phyloP scores from a whole-genome alignment of 2,888 invertebrate species.

The Blera fallax region DNA sequence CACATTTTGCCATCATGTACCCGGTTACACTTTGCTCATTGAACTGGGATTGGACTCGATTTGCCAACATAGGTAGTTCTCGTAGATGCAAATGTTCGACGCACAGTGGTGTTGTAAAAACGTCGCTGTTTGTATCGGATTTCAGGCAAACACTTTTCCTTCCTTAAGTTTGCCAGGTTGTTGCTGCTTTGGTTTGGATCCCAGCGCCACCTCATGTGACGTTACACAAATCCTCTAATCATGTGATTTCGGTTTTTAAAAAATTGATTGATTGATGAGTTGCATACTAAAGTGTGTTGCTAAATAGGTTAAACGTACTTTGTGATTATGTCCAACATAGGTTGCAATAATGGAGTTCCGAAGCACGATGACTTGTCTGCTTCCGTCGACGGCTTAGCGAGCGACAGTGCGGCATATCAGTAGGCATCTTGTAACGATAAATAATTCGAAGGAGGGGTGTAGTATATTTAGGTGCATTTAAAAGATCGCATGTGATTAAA shows the following conservation, averaged over 20 bases:
- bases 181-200: background rate
- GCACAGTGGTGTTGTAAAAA: conserved; percentile 41
- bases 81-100: conserved; percentile 57
- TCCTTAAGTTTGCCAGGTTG: background rate
- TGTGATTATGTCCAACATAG: background rate
- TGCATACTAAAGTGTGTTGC: background rate
- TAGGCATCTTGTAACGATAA: conserved; percentile 60
- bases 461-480: conserved; percentile 46
- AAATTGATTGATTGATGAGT: background rate
- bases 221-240: too few species aligned
- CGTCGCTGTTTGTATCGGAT: conserved; percentile 23
- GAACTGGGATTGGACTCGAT: conserved; percentile 42
- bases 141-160: conserved; percentile 27
- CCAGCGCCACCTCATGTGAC: background rate
- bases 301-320: background rate
- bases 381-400: background rate
- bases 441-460: conserved; percentile 51
- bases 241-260: background rate
- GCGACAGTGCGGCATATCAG: conserved; percentile 18
- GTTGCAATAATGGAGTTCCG: background rate
- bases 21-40: conserved; percentile 40
- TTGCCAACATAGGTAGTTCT: conserved; percentile 25
- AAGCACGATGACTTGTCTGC: background rate
- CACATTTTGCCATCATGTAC: conserved; percentile 40
- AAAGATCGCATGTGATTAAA: conserved; percentile 72